Evolutionary conservation across 2,113 vertebrate species (phyloP).

Genomic region (Toxotes jaculatrix): DNA sequence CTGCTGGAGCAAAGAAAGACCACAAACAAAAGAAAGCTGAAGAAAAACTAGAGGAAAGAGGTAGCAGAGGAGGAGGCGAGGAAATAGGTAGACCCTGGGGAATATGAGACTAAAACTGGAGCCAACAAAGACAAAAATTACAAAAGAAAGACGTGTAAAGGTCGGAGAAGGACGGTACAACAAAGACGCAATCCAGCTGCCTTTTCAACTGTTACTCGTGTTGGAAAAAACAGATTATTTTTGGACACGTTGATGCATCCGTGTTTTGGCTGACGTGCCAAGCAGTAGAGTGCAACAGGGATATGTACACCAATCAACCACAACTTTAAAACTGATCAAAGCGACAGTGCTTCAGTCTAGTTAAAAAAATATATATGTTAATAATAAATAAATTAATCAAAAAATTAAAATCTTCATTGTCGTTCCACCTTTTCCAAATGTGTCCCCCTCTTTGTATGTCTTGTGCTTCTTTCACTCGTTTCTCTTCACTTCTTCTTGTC

Average conservation of each 20-base stretch:
- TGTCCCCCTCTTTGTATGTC: neutral
- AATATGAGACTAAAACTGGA: constrained; percentile 37
- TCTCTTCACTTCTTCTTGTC: constrained; percentile 7
- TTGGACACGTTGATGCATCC: constrained; percentile 32
- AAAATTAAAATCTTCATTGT: neutral
- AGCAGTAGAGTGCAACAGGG: constrained; percentile 39
- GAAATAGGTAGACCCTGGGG: constrained; percentile 26
- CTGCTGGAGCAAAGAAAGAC: constrained; percentile 21
- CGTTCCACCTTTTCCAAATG: constrained; percentile 17
- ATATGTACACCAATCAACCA: constrained; percentile 8
- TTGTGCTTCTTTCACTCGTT: constrained; percentile 17
- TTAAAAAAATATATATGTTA: neutral
- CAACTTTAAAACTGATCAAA: neutral
- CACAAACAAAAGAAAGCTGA: constrained; percentile 9
- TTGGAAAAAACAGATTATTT: constrained; percentile 43
- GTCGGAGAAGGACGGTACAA: constrained; percentile 41
- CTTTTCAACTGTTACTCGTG: constrained; percentile 17
- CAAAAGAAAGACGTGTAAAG: constrained; percentile 34
- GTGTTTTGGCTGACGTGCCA: constrained; percentile 33
- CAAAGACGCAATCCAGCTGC: constrained; percentile 36
- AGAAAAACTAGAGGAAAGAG: neutral
- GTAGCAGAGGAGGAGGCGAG: neutral
- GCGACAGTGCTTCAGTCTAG: constrained; percentile 49
- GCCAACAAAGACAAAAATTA: constrained; percentile 55
- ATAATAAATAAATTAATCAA: no score